Evolutionary conservation across 2,797 vertebrate species (phyloP).

Genomic region (Danio kyathit): DNA sequence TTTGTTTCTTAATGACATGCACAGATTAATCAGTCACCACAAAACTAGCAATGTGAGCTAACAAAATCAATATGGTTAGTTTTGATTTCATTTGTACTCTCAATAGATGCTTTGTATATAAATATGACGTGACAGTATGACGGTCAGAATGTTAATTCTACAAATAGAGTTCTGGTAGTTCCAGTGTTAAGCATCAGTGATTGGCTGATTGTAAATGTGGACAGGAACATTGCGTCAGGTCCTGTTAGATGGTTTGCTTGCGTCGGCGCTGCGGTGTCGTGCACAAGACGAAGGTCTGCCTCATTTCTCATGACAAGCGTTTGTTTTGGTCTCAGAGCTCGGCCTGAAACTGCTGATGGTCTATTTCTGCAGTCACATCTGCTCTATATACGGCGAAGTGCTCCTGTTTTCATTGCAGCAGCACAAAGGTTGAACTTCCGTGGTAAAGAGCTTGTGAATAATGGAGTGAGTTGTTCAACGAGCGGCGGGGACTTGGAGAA

Average conservation of each 20-base stretch:
- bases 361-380: conserved; percentile 61
- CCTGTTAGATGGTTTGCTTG: conserved; percentile 1
- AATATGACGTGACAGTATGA: no score
- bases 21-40: no score
- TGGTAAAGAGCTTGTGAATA: conserved; percentile 41
- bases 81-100: no score
- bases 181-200: not conserved
- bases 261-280: not conserved
- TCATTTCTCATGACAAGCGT: conserved; percentile 73
- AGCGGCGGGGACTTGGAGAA: not conserved
- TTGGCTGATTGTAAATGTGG: not conserved
- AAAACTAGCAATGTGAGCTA: no score
- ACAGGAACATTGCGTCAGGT: not conserved
- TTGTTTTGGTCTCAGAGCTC: conserved; percentile 74
- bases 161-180: no score
- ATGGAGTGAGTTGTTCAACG: conserved; percentile 28
- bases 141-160: no score
- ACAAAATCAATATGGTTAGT: no score
- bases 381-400: conserved; percentile 25
- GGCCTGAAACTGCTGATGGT: conserved; percentile 73
- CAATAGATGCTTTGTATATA: no score
- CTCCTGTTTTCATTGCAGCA: conserved; percentile 59
- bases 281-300: conserved; percentile 66
- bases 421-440: conserved; percentile 43
- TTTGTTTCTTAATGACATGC: no score